Evolutionary conservation across 2,888 invertebrate species (phyloP), one percentile per base, ranked within the genome.

Genomic region (Cheilosia vernalis): DNA sequence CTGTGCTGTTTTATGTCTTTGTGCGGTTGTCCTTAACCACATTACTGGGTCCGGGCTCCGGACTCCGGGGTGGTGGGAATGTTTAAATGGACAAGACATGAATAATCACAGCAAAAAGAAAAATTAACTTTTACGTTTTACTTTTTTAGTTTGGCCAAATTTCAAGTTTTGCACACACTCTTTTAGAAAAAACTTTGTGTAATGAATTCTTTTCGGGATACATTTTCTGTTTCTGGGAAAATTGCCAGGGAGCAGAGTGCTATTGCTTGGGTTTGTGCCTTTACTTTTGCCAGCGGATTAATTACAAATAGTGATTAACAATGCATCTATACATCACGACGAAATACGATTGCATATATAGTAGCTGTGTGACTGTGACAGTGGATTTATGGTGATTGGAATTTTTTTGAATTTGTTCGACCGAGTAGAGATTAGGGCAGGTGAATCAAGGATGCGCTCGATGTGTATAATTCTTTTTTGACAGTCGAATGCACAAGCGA

Each of bases 301-400:
- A 84, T 80, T 80, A 84, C 74, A 53, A 47, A 17, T 64, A 84
- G 80, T 84, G 80, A 84, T 80, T 84, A 76, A 80, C 74, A 67
- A 60, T 66, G 60, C 64, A 44, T 42, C 74, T 64, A 72, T 84
- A 51, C 44, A 70, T 76, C 76, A 30, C 66, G 63, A 61, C 56
- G 30, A 30, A 9, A 1, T 3, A 37, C 4, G 37, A 13, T 37
- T 37, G 37, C 61, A 76, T 76, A 58, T 44, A 80, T 70, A 9
- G 30, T 9, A 9, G 30, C 30, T 30, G 30, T 30, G 80, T 69
- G 74, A 84, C 80, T 74, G 80, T 55, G 47, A 70, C 66, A 76
- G 80, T 60, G 55, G 74, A 76, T 80, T 84, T 76, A 80, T 80
- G 69, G 64, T 64, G 55, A 76, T 53, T 80, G 69, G 67, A 74